A percentile compares a stretch with the other conserved stretches of the same genome.
phyloP scores from a whole-genome alignment of 2,888 invertebrate genomes.

The Chalcosyrphus nemorum region DNA sequence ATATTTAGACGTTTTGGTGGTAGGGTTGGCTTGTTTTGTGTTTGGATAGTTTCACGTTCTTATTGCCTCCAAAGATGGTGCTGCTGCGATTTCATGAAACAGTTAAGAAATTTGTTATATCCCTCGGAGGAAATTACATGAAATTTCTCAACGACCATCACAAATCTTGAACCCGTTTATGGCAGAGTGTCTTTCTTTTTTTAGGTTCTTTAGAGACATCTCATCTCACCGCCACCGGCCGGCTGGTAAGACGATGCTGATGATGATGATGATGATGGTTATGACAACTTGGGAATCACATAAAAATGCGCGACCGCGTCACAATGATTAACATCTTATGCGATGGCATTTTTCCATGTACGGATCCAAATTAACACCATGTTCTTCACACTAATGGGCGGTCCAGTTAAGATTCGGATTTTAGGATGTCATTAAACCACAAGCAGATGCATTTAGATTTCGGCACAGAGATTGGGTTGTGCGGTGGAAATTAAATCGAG shows the following conservation, averaged over 20 bases:
- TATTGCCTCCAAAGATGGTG: slow-evolving; percentile 13
- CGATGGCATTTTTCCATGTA: slow-evolving; percentile 68
- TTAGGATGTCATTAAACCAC: slow-evolving; percentile 70
- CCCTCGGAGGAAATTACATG: slow-evolving; percentile 59
- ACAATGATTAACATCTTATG: slow-evolving; percentile 65
- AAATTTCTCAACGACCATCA: slow-evolving; percentile 65
- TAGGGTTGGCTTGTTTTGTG: too few species aligned
- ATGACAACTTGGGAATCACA: slow-evolving; percentile 65
- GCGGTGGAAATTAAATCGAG: slow-evolving; percentile 43
- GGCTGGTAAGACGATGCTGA: slow-evolving; percentile 25
- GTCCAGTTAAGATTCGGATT: slow-evolving; percentile 68
- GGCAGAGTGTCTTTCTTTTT: neutral
- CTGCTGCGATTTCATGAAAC: slow-evolving; percentile 48
- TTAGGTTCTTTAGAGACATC: slow-evolving; percentile 16
- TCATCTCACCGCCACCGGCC: slow-evolving; percentile 20
- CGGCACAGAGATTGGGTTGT: slow-evolving; percentile 35
- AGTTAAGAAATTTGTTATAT: slow-evolving; percentile 46
- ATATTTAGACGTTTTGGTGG: slow-evolving; percentile 57
- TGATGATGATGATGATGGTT: slow-evolving; percentile 51
- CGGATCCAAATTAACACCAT: slow-evolving; percentile 72
- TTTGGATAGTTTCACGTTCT: slow-evolving; percentile 29
- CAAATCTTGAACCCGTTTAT: slow-evolving; percentile 63
- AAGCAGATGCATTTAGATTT: slow-evolving; percentile 70
- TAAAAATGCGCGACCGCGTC: slow-evolving; percentile 56
- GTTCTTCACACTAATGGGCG: slow-evolving; percentile 73